Conservation (phyloP, 2,113 vertebrate genomes). For the Passer domesticus region DNA sequence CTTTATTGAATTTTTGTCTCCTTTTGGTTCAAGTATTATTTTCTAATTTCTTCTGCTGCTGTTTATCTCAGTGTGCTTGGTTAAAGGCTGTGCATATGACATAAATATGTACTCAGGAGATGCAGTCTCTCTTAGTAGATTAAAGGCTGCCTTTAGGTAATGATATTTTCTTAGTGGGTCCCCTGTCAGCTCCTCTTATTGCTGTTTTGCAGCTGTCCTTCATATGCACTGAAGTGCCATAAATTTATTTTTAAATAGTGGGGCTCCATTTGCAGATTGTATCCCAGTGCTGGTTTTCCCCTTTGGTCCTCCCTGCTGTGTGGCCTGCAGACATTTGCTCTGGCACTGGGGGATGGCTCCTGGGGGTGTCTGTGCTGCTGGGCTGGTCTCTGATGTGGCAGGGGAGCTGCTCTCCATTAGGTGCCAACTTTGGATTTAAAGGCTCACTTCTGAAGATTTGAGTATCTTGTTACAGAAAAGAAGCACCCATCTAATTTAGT, state of each 20-base stretch:
- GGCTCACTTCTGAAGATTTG: background rate
- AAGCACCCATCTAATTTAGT: accelerated
- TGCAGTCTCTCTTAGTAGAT: background rate
- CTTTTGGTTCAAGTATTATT: background rate
- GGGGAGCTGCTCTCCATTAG: accelerated
- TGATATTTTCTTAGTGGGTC: background rate
- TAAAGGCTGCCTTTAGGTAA: background rate
- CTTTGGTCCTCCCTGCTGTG: background rate
- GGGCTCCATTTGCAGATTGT: background rate
- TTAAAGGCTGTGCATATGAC: background rate
- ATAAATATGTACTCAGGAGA: background rate
- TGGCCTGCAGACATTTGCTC: background rate
- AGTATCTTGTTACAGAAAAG: background rate
- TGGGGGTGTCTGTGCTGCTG: background rate
- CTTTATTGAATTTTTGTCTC: background rate
- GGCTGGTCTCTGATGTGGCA: background rate
- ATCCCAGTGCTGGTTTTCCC: background rate
- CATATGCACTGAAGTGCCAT: too few relatives aligned
- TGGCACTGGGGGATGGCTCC: background rate
- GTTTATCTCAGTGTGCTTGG: background rate
- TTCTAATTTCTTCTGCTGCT: background rate
- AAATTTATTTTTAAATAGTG: background rate
- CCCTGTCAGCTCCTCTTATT: background rate
- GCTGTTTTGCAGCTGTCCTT: background rate
- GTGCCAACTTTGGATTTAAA: background rate